Evolutionary conservation across 2,888 invertebrate genomes (phyloP).

Genomic region (Portevinia maculata): DNA sequence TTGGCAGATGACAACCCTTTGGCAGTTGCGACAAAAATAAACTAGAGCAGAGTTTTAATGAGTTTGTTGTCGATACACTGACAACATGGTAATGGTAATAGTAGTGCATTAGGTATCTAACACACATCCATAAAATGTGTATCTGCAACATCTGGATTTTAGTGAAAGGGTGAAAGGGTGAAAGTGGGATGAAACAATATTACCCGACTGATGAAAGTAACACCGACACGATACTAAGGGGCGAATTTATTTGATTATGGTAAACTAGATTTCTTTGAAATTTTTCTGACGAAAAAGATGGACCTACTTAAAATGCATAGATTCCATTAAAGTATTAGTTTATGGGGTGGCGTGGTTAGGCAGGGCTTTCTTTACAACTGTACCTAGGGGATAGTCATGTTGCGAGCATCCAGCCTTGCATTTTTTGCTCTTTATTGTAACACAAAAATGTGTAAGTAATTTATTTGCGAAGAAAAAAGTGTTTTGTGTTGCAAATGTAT

Average conservation of each 20-base stretch:
- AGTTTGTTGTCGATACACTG: slow-evolving; percentile 68
- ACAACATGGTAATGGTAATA: not conserved
- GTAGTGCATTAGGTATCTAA: slow-evolving; percentile 48
- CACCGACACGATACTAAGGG: not conserved
- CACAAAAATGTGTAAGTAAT: slow-evolving; percentile 38
- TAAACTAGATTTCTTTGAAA: slow-evolving; percentile 32
- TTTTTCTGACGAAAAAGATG: slow-evolving; percentile 16
- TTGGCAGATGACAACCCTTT: slow-evolving; percentile 61
- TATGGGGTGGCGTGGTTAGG: slow-evolving; percentile 5
- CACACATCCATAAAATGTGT: slow-evolving; percentile 23
- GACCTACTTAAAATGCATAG: slow-evolving; percentile 53
- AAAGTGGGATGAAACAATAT: slow-evolving; percentile 50
- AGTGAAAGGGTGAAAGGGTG: slow-evolving; percentile 36
- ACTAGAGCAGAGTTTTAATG: slow-evolving; percentile 69
- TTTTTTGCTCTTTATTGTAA: slow-evolving; percentile 2
- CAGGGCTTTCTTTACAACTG: slow-evolving; percentile 17
- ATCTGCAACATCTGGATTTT: slow-evolving; percentile 46
- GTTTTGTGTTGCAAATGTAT: slow-evolving; percentile 14
- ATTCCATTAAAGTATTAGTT: slow-evolving; percentile 51
- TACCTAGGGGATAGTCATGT: slow-evolving; percentile 35
- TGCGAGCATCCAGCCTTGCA: slow-evolving; percentile 2
- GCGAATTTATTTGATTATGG: slow-evolving; percentile 55
- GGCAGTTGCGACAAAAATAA: slow-evolving; percentile 68
- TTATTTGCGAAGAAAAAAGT: slow-evolving; percentile 41
- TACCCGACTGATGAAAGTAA: slow-evolving; percentile 45